phyloP scores from a whole-genome alignment of 1,140 invertebrate species.

The Eupeodes corollae region DNA sequence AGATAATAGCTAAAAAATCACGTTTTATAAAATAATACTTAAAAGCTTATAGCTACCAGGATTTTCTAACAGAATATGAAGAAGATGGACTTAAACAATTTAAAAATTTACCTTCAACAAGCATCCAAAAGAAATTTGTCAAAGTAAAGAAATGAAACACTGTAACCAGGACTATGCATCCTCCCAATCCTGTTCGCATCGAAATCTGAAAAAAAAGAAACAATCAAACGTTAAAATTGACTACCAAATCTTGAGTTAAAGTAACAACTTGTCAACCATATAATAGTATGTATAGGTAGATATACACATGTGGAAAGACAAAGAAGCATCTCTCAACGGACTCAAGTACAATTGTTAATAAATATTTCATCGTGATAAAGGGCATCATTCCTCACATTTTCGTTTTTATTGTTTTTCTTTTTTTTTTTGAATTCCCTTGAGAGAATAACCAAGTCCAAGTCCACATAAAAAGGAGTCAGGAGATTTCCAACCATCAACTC shows the following conservation, averaged over 20 bases:
- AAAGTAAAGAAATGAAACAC: slow-evolving; percentile 81
- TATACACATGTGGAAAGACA: too few species aligned
- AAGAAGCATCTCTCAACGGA: not conserved
- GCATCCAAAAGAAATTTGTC: slow-evolving; percentile 97
- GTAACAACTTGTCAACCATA: too few species aligned
- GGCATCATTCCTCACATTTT: too few species aligned
- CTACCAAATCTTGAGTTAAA: not conserved
- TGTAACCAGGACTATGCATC: slow-evolving; percentile 61
- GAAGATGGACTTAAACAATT: not conserved
- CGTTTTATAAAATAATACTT: too few species aligned
- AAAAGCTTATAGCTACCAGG: too few species aligned
- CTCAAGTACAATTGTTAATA: not conserved
- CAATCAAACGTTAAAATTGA: not conserved
- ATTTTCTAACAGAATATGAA: too few species aligned
- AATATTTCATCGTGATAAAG: not conserved
- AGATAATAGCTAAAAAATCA: too few species aligned
- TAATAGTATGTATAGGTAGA: not conserved
- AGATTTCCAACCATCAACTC: slow-evolving; percentile 6
- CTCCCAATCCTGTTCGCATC: slow-evolving; percentile 37
- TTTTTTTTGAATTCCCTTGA: too few species aligned
- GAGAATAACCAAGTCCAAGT: not conserved
- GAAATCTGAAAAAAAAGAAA: slow-evolving; percentile 19
- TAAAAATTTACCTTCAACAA: slow-evolving; percentile 74
- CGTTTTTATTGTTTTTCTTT: too few species aligned
- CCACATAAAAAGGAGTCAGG: too few species aligned